These are phyloP conservation scores for Cassiopea xamachana DNA, from an alignment of 30 jellyfish, hydroid and myxozoan genomes.

Conservation along the genomic window DNA sequence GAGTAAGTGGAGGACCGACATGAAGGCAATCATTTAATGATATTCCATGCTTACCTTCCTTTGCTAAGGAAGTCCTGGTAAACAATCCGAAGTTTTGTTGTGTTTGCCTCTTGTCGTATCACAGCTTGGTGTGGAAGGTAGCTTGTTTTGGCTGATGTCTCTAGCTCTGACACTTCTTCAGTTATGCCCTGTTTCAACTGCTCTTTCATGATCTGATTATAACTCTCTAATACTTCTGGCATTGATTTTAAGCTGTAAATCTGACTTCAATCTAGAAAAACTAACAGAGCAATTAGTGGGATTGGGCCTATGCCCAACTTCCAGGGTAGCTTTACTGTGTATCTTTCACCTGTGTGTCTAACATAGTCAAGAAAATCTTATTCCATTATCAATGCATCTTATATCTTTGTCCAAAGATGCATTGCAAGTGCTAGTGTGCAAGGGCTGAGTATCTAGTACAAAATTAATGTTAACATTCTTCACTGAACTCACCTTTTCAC, in stretches of 20 bases:
- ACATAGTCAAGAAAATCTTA: not conserved
- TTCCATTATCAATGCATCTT: not conserved
- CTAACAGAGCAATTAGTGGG: not conserved
- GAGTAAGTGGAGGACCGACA: not conserved
- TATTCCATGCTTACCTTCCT: not conserved
- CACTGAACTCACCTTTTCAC: not conserved
- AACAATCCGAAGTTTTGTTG: not conserved
- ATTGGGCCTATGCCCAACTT: not conserved
- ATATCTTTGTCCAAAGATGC: not conserved
- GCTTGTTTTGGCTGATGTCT: not conserved
- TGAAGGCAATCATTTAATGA: not conserved
- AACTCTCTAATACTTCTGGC: not conserved
- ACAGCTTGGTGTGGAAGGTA: not conserved
- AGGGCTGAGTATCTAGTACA: not conserved
- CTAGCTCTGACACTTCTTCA: not conserved
- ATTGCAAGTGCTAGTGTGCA: not conserved
- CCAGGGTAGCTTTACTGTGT: not conserved
- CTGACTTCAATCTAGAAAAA: not conserved
- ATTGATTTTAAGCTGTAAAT: not conserved
- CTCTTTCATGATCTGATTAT: not conserved
- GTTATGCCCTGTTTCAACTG: not conserved
- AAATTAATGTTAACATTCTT: not conserved
- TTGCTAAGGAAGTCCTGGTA: not conserved
- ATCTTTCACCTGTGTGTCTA: not conserved
- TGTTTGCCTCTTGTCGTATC: not conserved